A percentile compares a stretch with the other conserved stretches of the same genome.
Evolutionary conservation across 2,888 invertebrate genomes (phyloP).

Genomic region (Dendrolimus houi): DNA sequence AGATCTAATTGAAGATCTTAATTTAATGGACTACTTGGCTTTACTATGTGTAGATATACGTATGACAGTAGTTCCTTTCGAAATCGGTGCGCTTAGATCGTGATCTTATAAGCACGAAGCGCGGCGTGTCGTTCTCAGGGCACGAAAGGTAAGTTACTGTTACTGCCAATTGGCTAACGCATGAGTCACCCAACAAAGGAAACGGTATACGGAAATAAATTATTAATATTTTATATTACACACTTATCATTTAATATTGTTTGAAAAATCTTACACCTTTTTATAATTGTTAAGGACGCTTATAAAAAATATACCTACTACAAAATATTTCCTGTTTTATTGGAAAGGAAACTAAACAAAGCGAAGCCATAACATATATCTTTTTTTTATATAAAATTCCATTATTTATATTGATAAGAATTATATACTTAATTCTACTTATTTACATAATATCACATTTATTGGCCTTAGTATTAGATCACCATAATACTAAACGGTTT

Average conservation of each 20-base stretch:
- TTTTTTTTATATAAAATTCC: background rate
- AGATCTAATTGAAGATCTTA: too few species aligned
- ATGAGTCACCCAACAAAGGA: background rate
- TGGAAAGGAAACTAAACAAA: too few species aligned
- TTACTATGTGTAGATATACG: too few species aligned
- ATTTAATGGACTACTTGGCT: too few species aligned
- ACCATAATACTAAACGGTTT: background rate
- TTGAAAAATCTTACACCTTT: background rate
- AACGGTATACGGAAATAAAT: background rate
- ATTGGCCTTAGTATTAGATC: too few species aligned
- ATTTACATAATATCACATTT: background rate
- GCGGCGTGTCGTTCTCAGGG: background rate
- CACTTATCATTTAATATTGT: background rate
- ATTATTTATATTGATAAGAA: background rate
- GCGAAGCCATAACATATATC: too few species aligned
- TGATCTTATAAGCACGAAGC: background rate
- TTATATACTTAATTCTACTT: background rate
- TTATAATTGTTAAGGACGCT: too few species aligned
- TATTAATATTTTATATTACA: background rate
- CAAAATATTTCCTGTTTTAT: too few species aligned
- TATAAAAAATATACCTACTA: too few species aligned
- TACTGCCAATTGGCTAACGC: background rate
- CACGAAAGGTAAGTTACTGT: background rate
- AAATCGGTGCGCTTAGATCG: background rate
- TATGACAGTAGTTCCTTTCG: background rate